Conservation (phyloP, 2,888 invertebrate genomes). For the Aleiodes testaceus region DNA sequence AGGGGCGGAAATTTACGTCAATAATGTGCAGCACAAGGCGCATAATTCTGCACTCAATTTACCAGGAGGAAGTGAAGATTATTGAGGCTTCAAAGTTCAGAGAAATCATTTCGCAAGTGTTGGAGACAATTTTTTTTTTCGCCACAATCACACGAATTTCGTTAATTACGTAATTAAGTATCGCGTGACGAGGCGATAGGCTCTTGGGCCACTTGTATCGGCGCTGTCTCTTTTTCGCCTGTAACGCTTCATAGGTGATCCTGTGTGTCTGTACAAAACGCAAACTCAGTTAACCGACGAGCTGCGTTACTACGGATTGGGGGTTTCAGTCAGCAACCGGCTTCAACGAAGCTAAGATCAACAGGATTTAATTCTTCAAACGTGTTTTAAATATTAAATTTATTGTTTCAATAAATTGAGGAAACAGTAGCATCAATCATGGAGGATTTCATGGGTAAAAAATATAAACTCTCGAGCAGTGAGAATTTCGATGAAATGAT, state of each 20-base stretch:
- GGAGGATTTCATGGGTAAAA: constrained; percentile 77
- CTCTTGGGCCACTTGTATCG: constrained; percentile 6
- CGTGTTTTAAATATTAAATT: constrained; percentile 1
- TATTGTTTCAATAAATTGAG: not conserved
- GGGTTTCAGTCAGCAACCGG: constrained; percentile 46
- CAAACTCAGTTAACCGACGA: constrained; percentile 6
- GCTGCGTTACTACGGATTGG: not conserved
- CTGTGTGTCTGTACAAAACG: constrained; percentile 8
- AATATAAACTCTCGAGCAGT: constrained; percentile 85
- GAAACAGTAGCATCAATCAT: constrained; percentile 33
- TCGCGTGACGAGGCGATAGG: constrained; percentile 9
- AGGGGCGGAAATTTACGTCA: constrained; percentile 18
- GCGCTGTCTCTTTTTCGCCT: not conserved
- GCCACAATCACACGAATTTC: not conserved
- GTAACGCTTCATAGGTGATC: constrained; percentile 18
- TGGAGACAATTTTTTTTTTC: not conserved
- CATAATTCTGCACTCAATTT: too few species aligned
- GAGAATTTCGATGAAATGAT: constrained; percentile 93
- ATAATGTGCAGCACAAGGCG: not conserved
- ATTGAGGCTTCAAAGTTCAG: not conserved
- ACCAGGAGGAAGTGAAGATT: too few species aligned
- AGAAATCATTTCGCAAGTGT: too few species aligned
- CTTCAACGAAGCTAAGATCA: constrained; percentile 46
- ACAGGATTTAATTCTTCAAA: not conserved
- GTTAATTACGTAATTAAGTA: not conserved